Evolutionary conservation across 2,113 vertebrate species (phyloP).

Genomic region (Hyla sarda): DNA sequence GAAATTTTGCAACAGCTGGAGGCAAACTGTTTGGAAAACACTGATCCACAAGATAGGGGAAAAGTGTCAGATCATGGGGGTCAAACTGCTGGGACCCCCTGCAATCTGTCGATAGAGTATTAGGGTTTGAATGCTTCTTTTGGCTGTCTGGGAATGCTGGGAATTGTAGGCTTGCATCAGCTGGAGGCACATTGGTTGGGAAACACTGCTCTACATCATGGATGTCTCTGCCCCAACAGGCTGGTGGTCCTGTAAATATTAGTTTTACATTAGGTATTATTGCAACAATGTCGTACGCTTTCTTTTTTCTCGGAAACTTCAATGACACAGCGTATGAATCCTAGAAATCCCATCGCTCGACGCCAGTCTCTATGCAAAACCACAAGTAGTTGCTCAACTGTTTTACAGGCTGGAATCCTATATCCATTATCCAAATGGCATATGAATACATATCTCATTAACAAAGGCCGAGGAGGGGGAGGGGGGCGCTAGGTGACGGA

Average conservation of each 20-base stretch:
- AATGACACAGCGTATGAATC: slow-evolving; percentile 6
- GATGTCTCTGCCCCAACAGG: background rate
- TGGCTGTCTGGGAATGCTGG: too few species aligned
- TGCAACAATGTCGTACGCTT: background rate
- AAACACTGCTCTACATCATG: background rate
- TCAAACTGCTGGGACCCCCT: too few species aligned
- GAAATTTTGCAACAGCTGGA: too few species aligned
- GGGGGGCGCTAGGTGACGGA: background rate
- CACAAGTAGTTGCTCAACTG: slow-evolving; percentile 7
- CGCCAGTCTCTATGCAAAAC: slow-evolving; percentile 12
- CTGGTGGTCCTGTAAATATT: background rate
- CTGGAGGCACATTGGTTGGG: too few species aligned
- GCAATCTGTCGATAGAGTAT: too few species aligned
- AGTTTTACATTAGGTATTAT: slow-evolving; percentile 1
- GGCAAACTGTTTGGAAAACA: too few species aligned
- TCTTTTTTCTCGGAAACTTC: slow-evolving; percentile 4
- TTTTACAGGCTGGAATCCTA: background rate
- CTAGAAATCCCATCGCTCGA: background rate
- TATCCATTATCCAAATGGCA: slow-evolving; percentile 10
- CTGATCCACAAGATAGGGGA: too few species aligned
- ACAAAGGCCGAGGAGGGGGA: background rate
- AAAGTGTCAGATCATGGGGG: too few species aligned
- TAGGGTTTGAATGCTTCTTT: too few species aligned
- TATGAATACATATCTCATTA: background rate
- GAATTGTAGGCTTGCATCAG: too few species aligned